Base-by-base conservation (phyloP, 2,113 vertebrate species). In the Callithrix jacchus region DNA sequence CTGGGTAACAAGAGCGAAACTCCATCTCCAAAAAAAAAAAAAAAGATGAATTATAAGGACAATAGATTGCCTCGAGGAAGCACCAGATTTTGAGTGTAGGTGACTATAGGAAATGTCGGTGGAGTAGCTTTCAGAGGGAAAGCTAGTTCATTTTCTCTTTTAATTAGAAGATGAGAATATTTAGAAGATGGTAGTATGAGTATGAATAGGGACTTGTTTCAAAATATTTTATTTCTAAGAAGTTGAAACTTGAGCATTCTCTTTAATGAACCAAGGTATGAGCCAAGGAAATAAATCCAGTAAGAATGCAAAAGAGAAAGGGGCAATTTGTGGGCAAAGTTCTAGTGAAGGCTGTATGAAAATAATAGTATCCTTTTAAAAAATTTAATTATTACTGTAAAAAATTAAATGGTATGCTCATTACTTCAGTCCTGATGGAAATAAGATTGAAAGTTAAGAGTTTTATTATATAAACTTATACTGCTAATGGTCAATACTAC, bases 371-470 rank as follows among this genome's bases (percentile, higher is more conserved):
- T 54, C 64, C 17, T 70, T 93, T 68, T 6, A 7, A 27, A 27
- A 45, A n/a, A 56, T 9, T 45, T 58, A 82, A 45, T 91, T 89
- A 37, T 52, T 47, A 49, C 30, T 27, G 27, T 81, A 25, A 82
- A 42, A 56, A 71, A 68, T 25, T 40, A 56, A 82, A 56, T n/a
- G 12, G n/a, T 42, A 91, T 45, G 81, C 2, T 58, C 49, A 45
- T 71, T 80, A n/a, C 71, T 70, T 66, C 37, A 87, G 21, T 58
- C 47, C 20, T 70, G 23, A 32, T 35, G 64, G 61, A 92, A 92
- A 64, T 61, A 84, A 85, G 58, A 87, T 81, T n/a, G 70, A 49
- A 80, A 93, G 17, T 87, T 47, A 58, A 80, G 61, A 93, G 84
- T 58, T 87, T 87, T 88, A 25, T 93, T 80, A 37, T 58, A 37